These are phyloP conservation scores for Syngnathoides biaculeatus DNA, from an alignment of 2,113 vertebrate species.

Conservation along the genomic window DNA sequence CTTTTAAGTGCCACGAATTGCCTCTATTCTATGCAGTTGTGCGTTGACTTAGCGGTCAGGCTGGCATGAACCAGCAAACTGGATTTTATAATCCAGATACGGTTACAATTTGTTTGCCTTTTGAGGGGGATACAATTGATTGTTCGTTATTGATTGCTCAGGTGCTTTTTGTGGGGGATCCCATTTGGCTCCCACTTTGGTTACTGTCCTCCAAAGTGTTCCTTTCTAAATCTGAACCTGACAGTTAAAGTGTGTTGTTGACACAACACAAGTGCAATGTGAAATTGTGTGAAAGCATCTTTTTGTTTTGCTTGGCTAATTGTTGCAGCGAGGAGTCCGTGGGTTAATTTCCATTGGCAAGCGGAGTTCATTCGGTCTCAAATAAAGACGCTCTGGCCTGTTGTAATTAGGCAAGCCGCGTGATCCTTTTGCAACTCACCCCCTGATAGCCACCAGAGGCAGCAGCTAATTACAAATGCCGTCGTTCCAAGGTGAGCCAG, in stretches of 20 bases:
- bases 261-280: slow-evolving; percentile 64
- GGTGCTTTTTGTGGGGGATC: background rate
- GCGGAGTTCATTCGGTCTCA: slow-evolving; percentile 58
- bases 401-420: slow-evolving; percentile 67
- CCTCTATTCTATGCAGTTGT: too few relatives aligned
- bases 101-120: background rate
- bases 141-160: too few relatives aligned
- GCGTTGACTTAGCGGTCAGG: too few relatives aligned
- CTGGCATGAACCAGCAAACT: background rate
- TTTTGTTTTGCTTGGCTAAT: slow-evolving; percentile 60
- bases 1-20: too few relatives aligned
- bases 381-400: slow-evolving; percentile 63
- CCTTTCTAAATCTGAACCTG: background rate
- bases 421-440: slow-evolving; percentile 45
- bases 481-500: slow-evolving; percentile 52
- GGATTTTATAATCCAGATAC: background rate
- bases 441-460: slow-evolving; percentile 54
- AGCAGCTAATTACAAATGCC: slow-evolving; percentile 57
- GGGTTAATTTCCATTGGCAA: slow-evolving; percentile 57
- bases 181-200: background rate
- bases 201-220: background rate
- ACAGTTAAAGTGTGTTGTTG: slow-evolving; percentile 39
- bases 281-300: slow-evolving; percentile 48
- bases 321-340: slow-evolving; percentile 48
- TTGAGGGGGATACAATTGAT: background rate